A percentile compares a stretch with the other conserved stretches of the same genome.
phyloP scores from a whole-genome alignment of 37 sponge, comb jelly and placozoan genomes.

The Oscarella lobularis region DNA sequence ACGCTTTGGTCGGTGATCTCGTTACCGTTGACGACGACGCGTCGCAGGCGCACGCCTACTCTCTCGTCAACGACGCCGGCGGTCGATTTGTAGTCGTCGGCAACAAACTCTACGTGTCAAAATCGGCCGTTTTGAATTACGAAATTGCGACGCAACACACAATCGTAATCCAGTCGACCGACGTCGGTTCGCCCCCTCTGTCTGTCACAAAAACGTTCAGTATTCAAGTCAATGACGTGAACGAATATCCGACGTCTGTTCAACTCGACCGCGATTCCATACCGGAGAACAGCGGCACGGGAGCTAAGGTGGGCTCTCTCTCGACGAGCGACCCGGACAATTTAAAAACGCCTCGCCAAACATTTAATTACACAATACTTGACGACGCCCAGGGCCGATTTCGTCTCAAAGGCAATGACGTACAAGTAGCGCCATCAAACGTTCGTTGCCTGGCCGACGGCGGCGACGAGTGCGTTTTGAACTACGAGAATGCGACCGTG shows the following conservation, averaged over 20 bases:
- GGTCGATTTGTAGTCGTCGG: constrained; percentile 1
- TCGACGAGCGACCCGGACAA: not conserved
- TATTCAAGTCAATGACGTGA: constrained; percentile 2
- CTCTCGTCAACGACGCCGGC: not conserved
- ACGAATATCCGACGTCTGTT: constrained; percentile 2
- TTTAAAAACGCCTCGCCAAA: not conserved
- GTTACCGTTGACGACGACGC: constrained; percentile 1
- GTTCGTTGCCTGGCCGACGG: not conserved
- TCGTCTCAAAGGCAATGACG: not conserved
- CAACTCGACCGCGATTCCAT: not conserved
- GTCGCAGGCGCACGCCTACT: not conserved
- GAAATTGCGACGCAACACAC: not conserved
- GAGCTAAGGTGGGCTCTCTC: not conserved
- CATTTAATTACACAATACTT: not conserved
- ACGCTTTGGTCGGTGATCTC: constrained; percentile 6
- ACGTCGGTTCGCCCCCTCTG: constrained; percentile 2
- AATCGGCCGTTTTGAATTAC: not conserved
- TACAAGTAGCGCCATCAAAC: not conserved
- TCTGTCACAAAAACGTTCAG: not conserved
- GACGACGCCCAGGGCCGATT: not conserved
- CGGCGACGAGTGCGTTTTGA: not conserved
- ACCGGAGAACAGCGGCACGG: not conserved
- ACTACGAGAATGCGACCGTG: not conserved
- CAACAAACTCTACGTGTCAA: not conserved
- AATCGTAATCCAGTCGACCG: not conserved